phyloP scores from a whole-genome alignment of 2,797 vertebrate genomes.

The Tenualosa thibaudeaui region DNA sequence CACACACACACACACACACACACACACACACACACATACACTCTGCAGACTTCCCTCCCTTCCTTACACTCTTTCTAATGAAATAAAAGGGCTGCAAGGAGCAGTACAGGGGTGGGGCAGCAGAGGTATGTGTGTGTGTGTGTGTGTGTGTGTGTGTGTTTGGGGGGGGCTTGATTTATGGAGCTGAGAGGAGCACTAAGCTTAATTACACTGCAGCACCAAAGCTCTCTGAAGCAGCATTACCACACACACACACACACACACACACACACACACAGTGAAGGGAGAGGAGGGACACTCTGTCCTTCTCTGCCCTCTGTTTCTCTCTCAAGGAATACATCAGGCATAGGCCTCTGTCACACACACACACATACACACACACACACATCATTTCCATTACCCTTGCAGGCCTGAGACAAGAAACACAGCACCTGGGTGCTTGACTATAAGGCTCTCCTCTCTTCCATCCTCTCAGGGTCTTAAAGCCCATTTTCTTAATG shows the following conservation, averaged over 20 bases:
- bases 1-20: not conserved
- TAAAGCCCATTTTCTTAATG: no score
- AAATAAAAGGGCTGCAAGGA: conserved; percentile 76
- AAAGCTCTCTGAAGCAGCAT: conserved; percentile 65
- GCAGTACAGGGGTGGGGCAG: conserved; percentile 71
- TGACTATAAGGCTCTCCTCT: not conserved
- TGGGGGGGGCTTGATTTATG: conserved; percentile 74
- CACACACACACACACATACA: no score
- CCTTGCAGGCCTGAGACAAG: no score
- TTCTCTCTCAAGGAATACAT: conserved; percentile 21
- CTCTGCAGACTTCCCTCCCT: no score
- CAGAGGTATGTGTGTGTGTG: conserved; percentile 53
- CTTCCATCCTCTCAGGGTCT: not conserved
- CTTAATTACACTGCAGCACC: conserved; percentile 79
- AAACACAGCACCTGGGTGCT: no score
- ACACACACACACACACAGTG: not conserved
- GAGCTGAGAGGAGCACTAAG: conserved; percentile 75
- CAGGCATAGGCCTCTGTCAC: not conserved
- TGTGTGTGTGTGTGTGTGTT: not conserved
- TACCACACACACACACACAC: not conserved
- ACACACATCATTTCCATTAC: no score
- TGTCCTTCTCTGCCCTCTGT: not conserved
- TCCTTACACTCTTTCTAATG: conserved; percentile 68
- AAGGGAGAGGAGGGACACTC: not conserved
- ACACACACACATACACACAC: no score